Evolutionary conservation across 2,888 invertebrate species (phyloP).

Genomic region (Pollenia angustigena): DNA sequence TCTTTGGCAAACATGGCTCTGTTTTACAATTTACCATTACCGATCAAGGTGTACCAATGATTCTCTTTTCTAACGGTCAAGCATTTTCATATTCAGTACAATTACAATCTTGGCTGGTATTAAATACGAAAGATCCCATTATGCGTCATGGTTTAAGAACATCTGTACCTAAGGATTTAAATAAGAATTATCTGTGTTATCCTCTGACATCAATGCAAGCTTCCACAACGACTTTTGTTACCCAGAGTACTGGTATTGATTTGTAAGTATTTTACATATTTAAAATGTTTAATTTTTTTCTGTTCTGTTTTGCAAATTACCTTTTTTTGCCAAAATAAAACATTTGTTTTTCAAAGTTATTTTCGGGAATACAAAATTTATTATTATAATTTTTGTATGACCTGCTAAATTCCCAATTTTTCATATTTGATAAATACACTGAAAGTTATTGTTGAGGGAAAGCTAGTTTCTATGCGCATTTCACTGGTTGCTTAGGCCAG

Average conservation of each 20-base stretch:
- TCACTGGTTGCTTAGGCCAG: too few species aligned
- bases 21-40: constrained; percentile 86
- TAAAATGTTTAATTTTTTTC: background rate
- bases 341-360: too few species aligned
- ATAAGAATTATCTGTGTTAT: constrained; percentile 81
- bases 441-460: too few species aligned
- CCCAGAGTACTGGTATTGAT: constrained; percentile 77
- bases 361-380: too few species aligned
- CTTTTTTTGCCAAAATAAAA: too few species aligned
- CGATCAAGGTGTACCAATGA: constrained; percentile 91
- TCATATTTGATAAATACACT: too few species aligned
- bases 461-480: too few species aligned
- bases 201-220: constrained; percentile 83
- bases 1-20: constrained; percentile 84
- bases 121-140: constrained; percentile 86
- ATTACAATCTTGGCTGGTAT: constrained; percentile 88
- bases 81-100: constrained; percentile 93
- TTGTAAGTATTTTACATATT: constrained; percentile 73
- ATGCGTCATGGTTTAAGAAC: constrained; percentile 84
- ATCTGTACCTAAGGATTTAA: constrained; percentile 82
- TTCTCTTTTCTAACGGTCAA: constrained; percentile 93
- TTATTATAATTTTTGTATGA: too few species aligned
- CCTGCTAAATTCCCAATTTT: too few species aligned
- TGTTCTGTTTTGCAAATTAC: too few species aligned
- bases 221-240: constrained; percentile 79